Evolutionary conservation across 2,888 invertebrate species (phyloP), one percentile per base, ranked within the genome.

Genomic region (Caenorhabditis sp.): DNA sequence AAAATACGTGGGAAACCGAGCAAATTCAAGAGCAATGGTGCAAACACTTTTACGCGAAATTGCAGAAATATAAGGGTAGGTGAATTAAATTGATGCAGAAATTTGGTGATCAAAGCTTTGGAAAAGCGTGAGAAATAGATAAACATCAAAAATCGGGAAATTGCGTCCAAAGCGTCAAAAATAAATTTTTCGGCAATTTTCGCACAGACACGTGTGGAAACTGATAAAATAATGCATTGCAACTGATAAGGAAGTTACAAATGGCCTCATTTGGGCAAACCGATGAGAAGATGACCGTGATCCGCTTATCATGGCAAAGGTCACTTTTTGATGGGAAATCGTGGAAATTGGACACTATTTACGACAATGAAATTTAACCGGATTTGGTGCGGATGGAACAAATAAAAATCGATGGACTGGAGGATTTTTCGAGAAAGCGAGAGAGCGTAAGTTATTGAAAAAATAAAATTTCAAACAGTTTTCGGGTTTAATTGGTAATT

Each of bases 221-320:
- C 52, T 39, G 62, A 62, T 62, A 50, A 52, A 46, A 2, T 17
- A 20, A 0, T 55, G 24, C n/a, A 11, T 17, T 13, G 27, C 15
- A 43, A 39, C 17, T 62, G 62, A 62, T 62, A 62, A 52, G 41
- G 26, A 32, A 39, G 9, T 62, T 46, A 59, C 46, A 35, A 61
- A 37, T 61, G 48, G n/a, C n/a, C n/a, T n/a, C n/a, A n/a, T n/a
- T n/a, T n/a, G n/a, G n/a, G n/a, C n/a, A 59, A 46, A 45, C 30
- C 37, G 26, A 39, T 9, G 39, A 13, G 15, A 61, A 20, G 37
- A 37, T 22, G 13, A 13, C 37, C 11, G 20, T 61, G 39, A 61
- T 61, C 61, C 50, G 48, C 61, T 61, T 61, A 50, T 61, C 61
- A 41, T 24, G 17, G 48, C 48, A 50, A 61, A 63, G 63, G 63